Evolutionary conservation across 2,113 vertebrate species (phyloP).

Genomic region (Synodontis membranacea): DNA sequence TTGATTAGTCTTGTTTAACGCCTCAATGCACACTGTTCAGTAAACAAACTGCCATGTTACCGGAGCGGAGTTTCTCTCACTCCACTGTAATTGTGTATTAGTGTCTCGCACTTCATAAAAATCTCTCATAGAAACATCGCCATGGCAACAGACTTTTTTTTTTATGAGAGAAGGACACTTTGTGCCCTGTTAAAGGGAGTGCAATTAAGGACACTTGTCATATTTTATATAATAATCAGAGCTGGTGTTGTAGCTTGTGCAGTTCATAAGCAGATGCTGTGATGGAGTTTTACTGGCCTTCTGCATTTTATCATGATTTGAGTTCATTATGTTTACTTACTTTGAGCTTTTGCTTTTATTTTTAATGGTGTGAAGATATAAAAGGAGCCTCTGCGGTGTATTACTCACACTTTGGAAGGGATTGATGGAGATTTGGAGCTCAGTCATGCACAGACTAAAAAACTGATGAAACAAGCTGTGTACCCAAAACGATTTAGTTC

Average conservation of each 20-base stretch:
- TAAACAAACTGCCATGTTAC: conserved; percentile 36
- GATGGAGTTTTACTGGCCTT: neutral
- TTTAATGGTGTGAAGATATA: conserved; percentile 15
- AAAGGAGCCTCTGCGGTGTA: neutral
- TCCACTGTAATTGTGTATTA: conserved; percentile 26
- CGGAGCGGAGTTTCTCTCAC: neutral
- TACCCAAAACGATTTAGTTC: neutral
- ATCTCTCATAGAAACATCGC: neutral
- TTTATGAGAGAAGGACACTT: conserved; percentile 19
- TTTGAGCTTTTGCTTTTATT: neutral
- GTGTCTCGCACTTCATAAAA: conserved; percentile 15
- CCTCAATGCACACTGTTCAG: conserved; percentile 35
- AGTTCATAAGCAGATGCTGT: neutral
- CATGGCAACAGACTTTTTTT: conserved; percentile 4
- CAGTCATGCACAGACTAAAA: neutral
- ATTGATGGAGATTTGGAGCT: conserved; percentile 3
- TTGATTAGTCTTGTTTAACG: conserved; percentile 53
- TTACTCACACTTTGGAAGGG: neutral
- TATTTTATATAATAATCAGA: conserved; percentile 15
- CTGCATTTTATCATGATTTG: neutral
- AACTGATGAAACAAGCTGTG: neutral
- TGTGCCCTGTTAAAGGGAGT: conserved; percentile 4
- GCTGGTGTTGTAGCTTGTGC: neutral
- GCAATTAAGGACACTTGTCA: conserved; percentile 32
- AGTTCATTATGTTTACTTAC: neutral